These are phyloP conservation scores for Cylas formicarius DNA, from an alignment of 1,140 invertebrate genomes.

Conservation along the genomic window DNA sequence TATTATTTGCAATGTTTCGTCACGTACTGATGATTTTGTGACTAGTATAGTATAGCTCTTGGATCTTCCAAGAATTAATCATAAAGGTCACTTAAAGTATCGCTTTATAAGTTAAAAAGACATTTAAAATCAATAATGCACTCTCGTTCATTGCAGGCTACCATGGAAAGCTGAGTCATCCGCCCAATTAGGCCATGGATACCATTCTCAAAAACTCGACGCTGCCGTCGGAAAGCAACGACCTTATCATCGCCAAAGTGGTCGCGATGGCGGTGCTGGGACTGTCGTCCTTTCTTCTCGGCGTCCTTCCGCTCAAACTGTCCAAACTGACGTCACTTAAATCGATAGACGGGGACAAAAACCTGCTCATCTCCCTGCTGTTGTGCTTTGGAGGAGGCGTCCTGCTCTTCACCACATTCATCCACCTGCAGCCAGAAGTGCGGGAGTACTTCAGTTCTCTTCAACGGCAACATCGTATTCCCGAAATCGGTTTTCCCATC, in stretches of 20 bases:
- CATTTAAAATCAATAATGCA: too few species aligned
- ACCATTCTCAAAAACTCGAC: conserved; percentile 10
- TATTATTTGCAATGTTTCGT: too few species aligned
- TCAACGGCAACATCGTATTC: conserved; percentile 39
- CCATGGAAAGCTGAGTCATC: too few species aligned
- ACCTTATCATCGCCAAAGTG: conserved; percentile 52
- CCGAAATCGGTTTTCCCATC: conserved; percentile 43
- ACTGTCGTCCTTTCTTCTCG: conserved; percentile 58
- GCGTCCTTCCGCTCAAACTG: conserved; percentile 57
- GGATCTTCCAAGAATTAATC: too few species aligned
- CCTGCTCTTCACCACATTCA: conserved; percentile 66
- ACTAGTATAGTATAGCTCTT: too few species aligned
- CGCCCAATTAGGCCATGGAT: too few species aligned
- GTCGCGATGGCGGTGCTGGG: conserved; percentile 63
- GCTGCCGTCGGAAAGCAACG: conserved; percentile 7
- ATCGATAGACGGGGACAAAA: conserved; percentile 34
- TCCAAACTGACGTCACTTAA: conserved; percentile 42
- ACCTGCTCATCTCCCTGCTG: conserved; percentile 53
- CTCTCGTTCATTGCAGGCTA: too few species aligned
- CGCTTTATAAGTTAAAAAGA: too few species aligned
- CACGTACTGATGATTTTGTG: too few species aligned
- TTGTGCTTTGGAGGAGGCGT: conserved; percentile 77
- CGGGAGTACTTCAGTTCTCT: conserved; percentile 48
- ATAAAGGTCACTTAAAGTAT: too few species aligned
- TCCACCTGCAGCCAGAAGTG: conserved; percentile 72